These are phyloP conservation scores for Pollenia angustigena DNA, from an alignment of 2,888 invertebrate genomes.

Conservation along the genomic window DNA sequence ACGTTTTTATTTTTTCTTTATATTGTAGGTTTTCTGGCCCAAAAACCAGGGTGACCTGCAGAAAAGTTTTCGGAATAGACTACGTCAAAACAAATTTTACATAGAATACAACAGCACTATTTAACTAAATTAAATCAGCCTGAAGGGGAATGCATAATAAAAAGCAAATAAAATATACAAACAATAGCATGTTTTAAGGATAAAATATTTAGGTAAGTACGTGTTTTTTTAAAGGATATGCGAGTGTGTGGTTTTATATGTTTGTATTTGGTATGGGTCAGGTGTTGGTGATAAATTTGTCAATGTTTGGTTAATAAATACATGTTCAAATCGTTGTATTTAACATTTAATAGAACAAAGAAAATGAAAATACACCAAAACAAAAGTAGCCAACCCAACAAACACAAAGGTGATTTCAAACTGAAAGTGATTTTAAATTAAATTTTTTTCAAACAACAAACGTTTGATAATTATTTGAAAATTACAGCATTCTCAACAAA, in stretches of 20 bases:
- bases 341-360: not conserved
- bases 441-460: too few species aligned
- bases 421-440: too few species aligned
- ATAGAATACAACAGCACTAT: slow-evolving; percentile 43
- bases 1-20: not conserved
- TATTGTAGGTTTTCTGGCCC: not conserved
- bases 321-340: slow-evolving; percentile 56
- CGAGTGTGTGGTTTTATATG: not conserved
- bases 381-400: slow-evolving; percentile 38
- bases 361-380: not conserved
- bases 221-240: not conserved
- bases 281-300: slow-evolving; percentile 74
- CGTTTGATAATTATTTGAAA: too few species aligned
- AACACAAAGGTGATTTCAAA: not conserved
- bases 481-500: too few species aligned
- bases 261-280: slow-evolving; percentile 51
- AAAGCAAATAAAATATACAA: slow-evolving; percentile 3
- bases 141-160: slow-evolving; percentile 26
- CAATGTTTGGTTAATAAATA: slow-evolving; percentile 68
- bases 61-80: not conserved
- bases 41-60: not conserved
- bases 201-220: slow-evolving; percentile 20
- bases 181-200: slow-evolving; percentile 2
- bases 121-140: slow-evolving; percentile 31
- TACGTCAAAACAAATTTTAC: slow-evolving; percentile 8